Evolutionary conservation across 2,888 invertebrate species (phyloP).

Genomic region (Leucoma salicis): DNA sequence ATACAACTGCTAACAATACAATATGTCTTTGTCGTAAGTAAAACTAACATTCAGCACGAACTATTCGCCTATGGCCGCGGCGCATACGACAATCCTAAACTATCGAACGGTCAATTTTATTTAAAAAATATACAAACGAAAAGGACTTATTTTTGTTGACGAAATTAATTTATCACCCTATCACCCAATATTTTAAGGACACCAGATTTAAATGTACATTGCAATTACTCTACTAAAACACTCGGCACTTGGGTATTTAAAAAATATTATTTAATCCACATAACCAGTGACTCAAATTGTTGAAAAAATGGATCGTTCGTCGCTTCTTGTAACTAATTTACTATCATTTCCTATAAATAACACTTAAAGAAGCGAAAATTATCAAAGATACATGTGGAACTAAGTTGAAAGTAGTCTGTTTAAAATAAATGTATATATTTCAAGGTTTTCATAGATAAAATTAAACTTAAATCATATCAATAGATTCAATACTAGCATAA

Average conservation of each 20-base stretch:
- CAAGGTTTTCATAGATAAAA: constrained; percentile 11
- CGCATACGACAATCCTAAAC: constrained; percentile 25
- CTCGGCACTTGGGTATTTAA: no score
- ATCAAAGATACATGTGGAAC: constrained; percentile 13
- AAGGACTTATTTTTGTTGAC: constrained; percentile 20
- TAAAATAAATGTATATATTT: constrained; percentile 15
- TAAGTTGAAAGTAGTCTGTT: constrained; percentile 7
- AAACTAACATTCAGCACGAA: constrained; percentile 2
- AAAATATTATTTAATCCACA: no score
- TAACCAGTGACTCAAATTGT: no score
- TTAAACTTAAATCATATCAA: constrained; percentile 33
- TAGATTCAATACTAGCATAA: constrained; percentile 33
- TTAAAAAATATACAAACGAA: constrained; percentile 33
- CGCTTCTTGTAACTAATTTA: constrained; percentile 5
- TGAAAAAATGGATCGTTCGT: no score
- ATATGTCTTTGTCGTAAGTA: constrained; percentile 3
- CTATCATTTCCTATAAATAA: constrained; percentile 22
- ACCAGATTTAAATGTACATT: no score
- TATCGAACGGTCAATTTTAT: constrained; percentile 33
- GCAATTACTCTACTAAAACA: no score
- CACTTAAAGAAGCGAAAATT: constrained; percentile 27
- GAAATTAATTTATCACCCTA: background rate
- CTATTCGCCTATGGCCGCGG: constrained; percentile 12
- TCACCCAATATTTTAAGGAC: background rate
- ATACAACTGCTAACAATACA: constrained; percentile 3